A percentile compares a stretch with the other conserved stretches of the same genome.
Evolutionary conservation across 2,888 invertebrate genomes (phyloP).

Genomic region (Orthosia cruda): DNA sequence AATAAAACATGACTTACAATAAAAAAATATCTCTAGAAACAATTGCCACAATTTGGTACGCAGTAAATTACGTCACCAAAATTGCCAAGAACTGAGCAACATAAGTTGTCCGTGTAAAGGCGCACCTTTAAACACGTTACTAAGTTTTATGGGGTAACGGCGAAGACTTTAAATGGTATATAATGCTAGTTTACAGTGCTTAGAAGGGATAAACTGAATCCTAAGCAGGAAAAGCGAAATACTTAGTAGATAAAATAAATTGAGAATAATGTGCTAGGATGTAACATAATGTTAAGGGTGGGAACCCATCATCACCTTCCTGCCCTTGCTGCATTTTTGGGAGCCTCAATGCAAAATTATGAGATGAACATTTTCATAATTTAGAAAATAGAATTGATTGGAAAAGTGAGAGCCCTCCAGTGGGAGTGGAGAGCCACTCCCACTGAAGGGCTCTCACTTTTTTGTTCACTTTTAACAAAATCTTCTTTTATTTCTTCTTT

Average conservation of each 20-base stretch:
- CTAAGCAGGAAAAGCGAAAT: slow-evolving; percentile 8
- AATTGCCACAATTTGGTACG: too few relatives aligned
- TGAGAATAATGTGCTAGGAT: neutral
- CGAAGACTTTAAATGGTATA: slow-evolving; percentile 12
- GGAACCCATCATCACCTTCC: neutral
- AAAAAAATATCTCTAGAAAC: too few relatives aligned
- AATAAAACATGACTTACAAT: too few relatives aligned
- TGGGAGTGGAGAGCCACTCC: too few relatives aligned
- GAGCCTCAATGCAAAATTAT: too few relatives aligned
- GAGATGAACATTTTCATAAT: too few relatives aligned
- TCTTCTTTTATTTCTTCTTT: too few relatives aligned
- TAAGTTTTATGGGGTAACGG: slow-evolving; percentile 30
- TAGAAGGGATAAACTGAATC: slow-evolving; percentile 27
- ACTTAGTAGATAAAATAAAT: slow-evolving; percentile 20
- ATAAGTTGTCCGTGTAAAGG: slow-evolving; percentile 2
- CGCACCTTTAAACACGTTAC: slow-evolving; percentile 26
- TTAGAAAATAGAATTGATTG: too few relatives aligned
- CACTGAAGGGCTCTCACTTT: too few relatives aligned
- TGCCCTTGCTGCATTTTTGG: too few relatives aligned
- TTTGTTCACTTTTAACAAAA: too few relatives aligned
- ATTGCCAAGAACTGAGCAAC: neutral
- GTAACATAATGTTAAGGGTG: neutral
- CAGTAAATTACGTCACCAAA: neutral
- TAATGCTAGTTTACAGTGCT: slow-evolving; percentile 10
- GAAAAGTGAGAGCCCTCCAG: too few relatives aligned